These are phyloP conservation scores for Acromyrmex charruanus DNA, from an alignment of 1,140 invertebrate genomes.

Conservation along the genomic window DNA sequence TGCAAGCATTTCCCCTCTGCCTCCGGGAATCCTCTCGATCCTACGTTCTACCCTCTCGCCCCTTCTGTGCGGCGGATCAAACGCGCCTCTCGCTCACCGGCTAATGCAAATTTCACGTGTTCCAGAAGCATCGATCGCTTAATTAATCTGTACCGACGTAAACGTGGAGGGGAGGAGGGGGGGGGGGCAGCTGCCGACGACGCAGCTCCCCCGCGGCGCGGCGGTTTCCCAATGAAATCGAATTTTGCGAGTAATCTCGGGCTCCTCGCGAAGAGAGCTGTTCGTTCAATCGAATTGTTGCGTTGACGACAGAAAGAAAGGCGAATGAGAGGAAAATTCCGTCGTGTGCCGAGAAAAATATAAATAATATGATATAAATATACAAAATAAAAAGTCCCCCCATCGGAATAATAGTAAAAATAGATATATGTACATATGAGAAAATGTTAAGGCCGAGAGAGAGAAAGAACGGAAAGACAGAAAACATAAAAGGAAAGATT, in stretches of 20 bases:
- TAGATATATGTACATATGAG: neutral
- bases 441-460: neutral
- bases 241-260: constrained; percentile 60
- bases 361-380: neutral
- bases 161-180: neutral
- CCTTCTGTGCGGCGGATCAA: constrained; percentile 32
- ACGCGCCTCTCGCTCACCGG: constrained; percentile 50
- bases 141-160: constrained; percentile 65
- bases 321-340: constrained; percentile 31
- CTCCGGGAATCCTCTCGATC: constrained; percentile 19
- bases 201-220: constrained; percentile 48
- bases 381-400: neutral
- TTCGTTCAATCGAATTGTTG: constrained; percentile 38
- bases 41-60: neutral
- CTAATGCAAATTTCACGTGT: constrained; percentile 65
- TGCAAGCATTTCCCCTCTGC: constrained; percentile 7
- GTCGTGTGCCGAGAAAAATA: neutral
- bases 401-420: neutral
- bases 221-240: constrained; percentile 62
- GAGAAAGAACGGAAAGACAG: neutral
- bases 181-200: constrained; percentile 17
- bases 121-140: constrained; percentile 64
- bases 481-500: neutral
- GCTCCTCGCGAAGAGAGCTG: constrained; percentile 34
- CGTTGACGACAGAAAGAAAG: neutral